These are phyloP conservation scores for Notarius quadriscutis DNA, from an alignment of 2,113 vertebrate genomes.

Conservation along the genomic window DNA sequence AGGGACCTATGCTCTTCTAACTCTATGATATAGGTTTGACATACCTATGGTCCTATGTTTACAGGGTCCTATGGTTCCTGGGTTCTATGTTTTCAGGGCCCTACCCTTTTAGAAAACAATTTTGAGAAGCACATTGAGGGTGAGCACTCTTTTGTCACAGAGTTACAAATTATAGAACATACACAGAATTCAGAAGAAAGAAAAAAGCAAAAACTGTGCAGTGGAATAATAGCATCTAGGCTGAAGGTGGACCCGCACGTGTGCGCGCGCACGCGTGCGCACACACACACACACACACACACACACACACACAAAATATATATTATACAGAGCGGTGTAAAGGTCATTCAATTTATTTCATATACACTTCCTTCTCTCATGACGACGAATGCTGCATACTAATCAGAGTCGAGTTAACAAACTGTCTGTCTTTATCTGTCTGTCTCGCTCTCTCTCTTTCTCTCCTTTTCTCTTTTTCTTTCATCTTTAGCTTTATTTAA, in stretches of 20 bases:
- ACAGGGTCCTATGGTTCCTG: background rate
- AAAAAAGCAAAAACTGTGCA: background rate
- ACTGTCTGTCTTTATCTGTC: background rate
- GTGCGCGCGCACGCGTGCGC: background rate
- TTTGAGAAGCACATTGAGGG: background rate
- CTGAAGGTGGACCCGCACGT: background rate
- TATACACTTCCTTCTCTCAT: slow-evolving; percentile 36
- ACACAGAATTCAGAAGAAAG: too few relatives aligned
- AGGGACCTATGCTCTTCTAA: background rate
- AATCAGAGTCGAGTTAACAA: slow-evolving; percentile 17
- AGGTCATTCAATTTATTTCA: slow-evolving; percentile 54
- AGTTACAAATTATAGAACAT: background rate
- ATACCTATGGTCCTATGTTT: background rate
- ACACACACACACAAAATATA: slow-evolving; percentile 1
- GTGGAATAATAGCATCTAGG: background rate
- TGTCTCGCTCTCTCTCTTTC: background rate
- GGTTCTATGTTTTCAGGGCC: background rate
- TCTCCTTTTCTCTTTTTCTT: background rate
- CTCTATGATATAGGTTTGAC: background rate
- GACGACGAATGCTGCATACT: slow-evolving; percentile 32
- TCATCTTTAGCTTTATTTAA: background rate
- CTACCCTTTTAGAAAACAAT: background rate
- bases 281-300: slow-evolving; percentile 1
- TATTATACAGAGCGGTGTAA: slow-evolving; percentile 49
- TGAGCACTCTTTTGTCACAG: background rate